phyloP scores from a whole-genome alignment of 2,797 vertebrate species.

The Gephyroberyx darwinii region DNA sequence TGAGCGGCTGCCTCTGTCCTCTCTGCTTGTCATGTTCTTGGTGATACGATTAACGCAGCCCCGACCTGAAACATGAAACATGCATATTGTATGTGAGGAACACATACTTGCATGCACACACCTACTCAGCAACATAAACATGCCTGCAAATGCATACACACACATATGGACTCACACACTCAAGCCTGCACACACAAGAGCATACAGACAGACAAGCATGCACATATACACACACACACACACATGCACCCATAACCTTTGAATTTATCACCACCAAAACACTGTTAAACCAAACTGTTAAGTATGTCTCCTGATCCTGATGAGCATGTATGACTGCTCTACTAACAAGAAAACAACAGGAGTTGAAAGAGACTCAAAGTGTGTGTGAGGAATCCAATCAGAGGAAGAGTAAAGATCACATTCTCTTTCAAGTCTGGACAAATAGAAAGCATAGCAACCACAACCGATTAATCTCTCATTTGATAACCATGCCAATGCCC shows the following conservation, averaged over 20 bases:
- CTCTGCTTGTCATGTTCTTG: neutral
- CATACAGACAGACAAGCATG: too few relatives aligned
- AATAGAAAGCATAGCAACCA: neutral
- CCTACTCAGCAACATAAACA: neutral
- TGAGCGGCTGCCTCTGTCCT: neutral
- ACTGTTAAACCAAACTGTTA: neutral
- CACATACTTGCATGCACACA: neutral
- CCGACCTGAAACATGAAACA: neutral
- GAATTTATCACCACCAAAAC: too few relatives aligned
- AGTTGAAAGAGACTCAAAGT: too few relatives aligned
- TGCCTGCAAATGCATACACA: neutral
- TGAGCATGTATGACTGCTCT: neutral
- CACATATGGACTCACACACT: too few relatives aligned
- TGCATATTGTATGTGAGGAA: neutral
- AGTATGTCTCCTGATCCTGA: neutral
- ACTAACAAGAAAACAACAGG: neutral
- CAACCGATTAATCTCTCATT: slow-evolving; percentile 10
- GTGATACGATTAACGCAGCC: neutral
- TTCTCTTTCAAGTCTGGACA: neutral
- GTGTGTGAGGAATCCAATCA: too few relatives aligned
- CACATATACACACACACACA: too few relatives aligned
- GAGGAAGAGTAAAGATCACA: neutral
- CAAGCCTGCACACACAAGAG: too few relatives aligned
- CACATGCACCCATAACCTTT: too few relatives aligned
- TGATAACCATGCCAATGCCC: neutral